Conservation (phyloP, 1,140 invertebrate genomes). For the Drosophila ficusphila region DNA sequence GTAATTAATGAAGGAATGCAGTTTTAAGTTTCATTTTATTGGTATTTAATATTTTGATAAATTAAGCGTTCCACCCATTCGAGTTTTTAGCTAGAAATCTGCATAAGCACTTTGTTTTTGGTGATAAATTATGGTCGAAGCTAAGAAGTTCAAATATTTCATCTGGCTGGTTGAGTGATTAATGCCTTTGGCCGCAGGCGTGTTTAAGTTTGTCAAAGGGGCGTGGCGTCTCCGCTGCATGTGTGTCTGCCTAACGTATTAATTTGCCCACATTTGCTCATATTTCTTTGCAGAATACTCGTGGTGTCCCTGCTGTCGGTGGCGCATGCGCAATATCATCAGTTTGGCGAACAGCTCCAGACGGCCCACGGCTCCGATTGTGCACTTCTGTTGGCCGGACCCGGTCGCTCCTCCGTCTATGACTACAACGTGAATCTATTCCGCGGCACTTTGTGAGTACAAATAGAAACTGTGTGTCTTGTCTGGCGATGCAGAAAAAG, state of each 20-base stretch:
- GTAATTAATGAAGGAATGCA: no score
- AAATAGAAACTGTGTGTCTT: slow-evolving; percentile 33
- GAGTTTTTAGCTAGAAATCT: neutral
- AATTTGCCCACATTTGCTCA: slow-evolving; percentile 31
- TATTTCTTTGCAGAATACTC: slow-evolving; percentile 70
- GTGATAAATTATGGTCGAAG: neutral
- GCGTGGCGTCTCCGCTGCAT: slow-evolving; percentile 27
- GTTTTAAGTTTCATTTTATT: no score
- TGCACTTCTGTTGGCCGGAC: slow-evolving; percentile 89
- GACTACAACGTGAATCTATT: slow-evolving; percentile 93
- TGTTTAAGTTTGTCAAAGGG: slow-evolving; percentile 45
- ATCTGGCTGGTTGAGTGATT: slow-evolving; percentile 23
- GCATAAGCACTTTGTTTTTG: neutral
- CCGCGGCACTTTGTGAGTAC: slow-evolving; percentile 88
- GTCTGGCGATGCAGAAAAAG: slow-evolving; percentile 14
- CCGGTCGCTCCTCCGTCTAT: slow-evolving; percentile 90
- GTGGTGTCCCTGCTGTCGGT: slow-evolving; percentile 38
- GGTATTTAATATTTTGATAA: no score
- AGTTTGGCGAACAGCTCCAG: slow-evolving; percentile 73
- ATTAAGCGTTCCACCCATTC: no score
- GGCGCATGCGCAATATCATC: slow-evolving; percentile 72
- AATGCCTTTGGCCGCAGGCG: slow-evolving; percentile 45
- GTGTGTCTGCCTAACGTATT: slow-evolving; percentile 15
- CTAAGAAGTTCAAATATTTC: no score
- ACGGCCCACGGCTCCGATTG: slow-evolving; percentile 86